These are phyloP conservation scores for Haliaeetus leucogaster DNA, from an alignment of 2,113 vertebrate species.

Conservation along the genomic window DNA sequence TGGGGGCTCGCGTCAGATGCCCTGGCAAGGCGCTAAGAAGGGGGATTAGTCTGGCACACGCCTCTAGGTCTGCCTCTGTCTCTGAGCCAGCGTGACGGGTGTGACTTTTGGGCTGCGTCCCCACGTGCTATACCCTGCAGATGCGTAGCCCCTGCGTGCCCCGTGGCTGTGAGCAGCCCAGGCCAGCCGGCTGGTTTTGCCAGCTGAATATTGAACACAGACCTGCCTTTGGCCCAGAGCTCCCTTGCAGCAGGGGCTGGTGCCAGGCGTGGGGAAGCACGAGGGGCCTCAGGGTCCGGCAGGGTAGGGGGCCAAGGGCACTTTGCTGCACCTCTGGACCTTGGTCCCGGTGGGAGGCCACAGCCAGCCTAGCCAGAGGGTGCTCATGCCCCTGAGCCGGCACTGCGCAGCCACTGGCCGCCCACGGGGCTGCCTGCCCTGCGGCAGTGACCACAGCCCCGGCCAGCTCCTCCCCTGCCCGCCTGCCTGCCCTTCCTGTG, in stretches of 20 bases:
- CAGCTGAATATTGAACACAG: neutral
- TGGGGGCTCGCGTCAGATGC: neutral
- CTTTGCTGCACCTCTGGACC: neutral
- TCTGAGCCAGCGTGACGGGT: neutral
- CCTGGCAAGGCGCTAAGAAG: neutral
- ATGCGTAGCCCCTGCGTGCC: neutral
- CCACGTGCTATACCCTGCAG: rapidly evolving
- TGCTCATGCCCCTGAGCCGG: neutral
- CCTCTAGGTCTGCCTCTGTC: neutral
- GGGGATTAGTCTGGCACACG: conserved; percentile 15
- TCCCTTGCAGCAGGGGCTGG: neutral
- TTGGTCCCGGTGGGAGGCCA: neutral
- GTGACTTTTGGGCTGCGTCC: neutral
- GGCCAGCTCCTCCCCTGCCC: neutral
- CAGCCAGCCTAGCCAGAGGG: neutral
- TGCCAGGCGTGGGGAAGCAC: neutral
- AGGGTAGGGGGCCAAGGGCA: neutral
- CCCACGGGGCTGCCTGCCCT: neutral
- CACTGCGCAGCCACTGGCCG: rapidly evolving
- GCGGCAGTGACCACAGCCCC: neutral
- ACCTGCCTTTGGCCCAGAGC: neutral
- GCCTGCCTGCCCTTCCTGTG: neutral
- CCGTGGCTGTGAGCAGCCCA: rapidly evolving
- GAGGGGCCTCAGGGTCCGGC: neutral
- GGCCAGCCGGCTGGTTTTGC: neutral